Evolutionary conservation across 1,140 invertebrate genomes (phyloP), one percentile per base, ranked within the genome.

Genomic region (Vollenhovia emeryi): DNA sequence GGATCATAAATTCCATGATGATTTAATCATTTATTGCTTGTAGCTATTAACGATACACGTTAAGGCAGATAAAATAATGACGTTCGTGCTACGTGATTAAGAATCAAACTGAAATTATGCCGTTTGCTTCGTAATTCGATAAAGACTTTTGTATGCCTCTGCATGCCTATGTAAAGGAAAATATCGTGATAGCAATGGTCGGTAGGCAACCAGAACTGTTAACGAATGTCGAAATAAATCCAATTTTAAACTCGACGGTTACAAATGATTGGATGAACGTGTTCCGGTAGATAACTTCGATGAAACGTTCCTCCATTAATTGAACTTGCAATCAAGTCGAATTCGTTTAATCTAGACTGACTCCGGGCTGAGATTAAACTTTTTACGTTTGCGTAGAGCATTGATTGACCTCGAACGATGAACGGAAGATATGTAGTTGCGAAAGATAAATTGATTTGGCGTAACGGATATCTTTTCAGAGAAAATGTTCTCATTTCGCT

Each of bases 281-380:
- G 68, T 40, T 50, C 50, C 43, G 21, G 69, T 69, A 69, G 62
- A 76, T 85, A 86, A 86, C 43, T 76, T 66, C 27, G 52, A 85
- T 62, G 50, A 76, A 86, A 64, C 84, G 52, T 50, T 85, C 43
- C 71, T 76, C 82, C 50, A 48, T 76, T 86, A 85, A 75, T 76
- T 33, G 36, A 76, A 21, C 50, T 76, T 68, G 62, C 60, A 43
- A 64, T 76, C 43, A 57, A 40, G 52, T 59, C 24, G 50, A 76
- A 86, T 86, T 76, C 55, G 21, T 68, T 66, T 68, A 43, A 76
- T 85, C 30, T 45, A 24, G 43, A 68, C 43, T 82, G 60, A 82
- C 78, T 82, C 36, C 66, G 40, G n/a, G 27, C 52, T 82, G 78
- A 82, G 78, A 82, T 71, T 73, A 73, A 82, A 82, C 50, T 71